Evolutionary conservation across 1,140 invertebrate genomes (phyloP), one percentile per base, ranked within the genome.

Genomic region (Euborellia annulipes): DNA sequence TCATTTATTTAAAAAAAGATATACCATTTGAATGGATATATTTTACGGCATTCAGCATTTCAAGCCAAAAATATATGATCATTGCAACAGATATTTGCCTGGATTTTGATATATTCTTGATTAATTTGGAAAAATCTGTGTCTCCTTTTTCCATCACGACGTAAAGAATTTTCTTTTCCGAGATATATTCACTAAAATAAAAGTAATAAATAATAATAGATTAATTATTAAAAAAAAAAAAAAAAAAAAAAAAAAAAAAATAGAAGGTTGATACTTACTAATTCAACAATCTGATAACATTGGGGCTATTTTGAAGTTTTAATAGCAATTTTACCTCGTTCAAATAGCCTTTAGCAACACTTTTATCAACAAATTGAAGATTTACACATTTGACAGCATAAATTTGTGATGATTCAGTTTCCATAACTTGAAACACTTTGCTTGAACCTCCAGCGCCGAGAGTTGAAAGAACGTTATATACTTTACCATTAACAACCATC

Each of bases 81-180:
- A 60, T 79, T 68, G 30, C 76, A 59, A 52, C 78, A 69, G 53
- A 85, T 55, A 56, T 72, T 61, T 52, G 68, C 63, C 41, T 75
- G 61, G 46, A 72, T 71, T 38, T 64, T 64, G 4, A 62, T 37
- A 72, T 69, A 39, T 68, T 67, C 53, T 75, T 76, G n/a, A 93
- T 63, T 27, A 88, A 72, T 51, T 71, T 70, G 43, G 80, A 79
- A 41, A 98, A 70, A 68, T 97, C 93, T 13, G 76, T 81, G 50
- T 92, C 88, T 0, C 94, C 93, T 57, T 81, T 80, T 66, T 98
- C 94, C 79, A 98, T 78, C 2, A 97, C 78, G 43, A 96, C 73
- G 49, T 80, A 81, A 3, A 95, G 67, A 38, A 64, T 61, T 45
- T 65, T 59, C 14, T 60, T 49, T 6, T 56, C 45, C 22, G 60